A percentile compares a stretch with the other conserved stretches of the same genome.
phyloP scores from a whole-genome alignment of 1,140 invertebrate genomes.

The Drosophila sulfurigaster region DNA sequence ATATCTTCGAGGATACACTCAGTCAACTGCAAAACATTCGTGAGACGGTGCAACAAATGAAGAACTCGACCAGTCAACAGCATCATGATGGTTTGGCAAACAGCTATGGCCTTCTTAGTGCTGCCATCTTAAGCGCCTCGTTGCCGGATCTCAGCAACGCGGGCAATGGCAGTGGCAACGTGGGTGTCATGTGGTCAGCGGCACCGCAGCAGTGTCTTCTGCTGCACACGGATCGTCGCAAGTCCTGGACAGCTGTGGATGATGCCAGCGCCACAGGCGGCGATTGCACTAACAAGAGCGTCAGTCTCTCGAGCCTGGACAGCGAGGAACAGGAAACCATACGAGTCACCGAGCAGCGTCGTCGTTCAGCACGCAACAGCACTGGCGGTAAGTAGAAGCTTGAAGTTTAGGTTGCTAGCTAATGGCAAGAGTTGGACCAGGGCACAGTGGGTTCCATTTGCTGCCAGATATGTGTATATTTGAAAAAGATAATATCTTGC shows the following conservation, averaged over 20 bases:
- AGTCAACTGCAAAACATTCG: constrained; percentile 84
- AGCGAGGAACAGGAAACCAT: constrained; percentile 86
- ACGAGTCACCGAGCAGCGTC: constrained; percentile 81
- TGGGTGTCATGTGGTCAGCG: constrained; percentile 67
- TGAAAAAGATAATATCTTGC: too few species aligned
- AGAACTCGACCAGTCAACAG: constrained; percentile 72
- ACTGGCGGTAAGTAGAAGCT: constrained; percentile 85
- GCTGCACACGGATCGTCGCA: constrained; percentile 87
- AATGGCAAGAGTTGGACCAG: too few species aligned
- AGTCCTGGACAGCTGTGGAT: constrained; percentile 93
- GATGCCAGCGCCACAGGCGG: constrained; percentile 85
- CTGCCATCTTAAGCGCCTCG: constrained; percentile 86
- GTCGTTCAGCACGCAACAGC: constrained; percentile 85
- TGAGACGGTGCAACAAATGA: constrained; percentile 84
- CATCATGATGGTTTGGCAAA: constrained; percentile 63
- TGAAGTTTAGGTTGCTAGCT: too few species aligned
- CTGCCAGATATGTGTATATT: too few species aligned
- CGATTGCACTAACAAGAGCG: constrained; percentile 81
- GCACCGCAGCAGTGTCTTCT: constrained; percentile 80
- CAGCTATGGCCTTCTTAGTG: constrained; percentile 65
- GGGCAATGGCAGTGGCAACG: constrained; percentile 33
- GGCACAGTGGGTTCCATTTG: too few species aligned
- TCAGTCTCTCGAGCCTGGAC: constrained; percentile 87
- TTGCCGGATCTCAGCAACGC: constrained; percentile 72
- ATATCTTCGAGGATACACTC: constrained; percentile 85